Evolutionary conservation across 1,140 invertebrate genomes (phyloP), one percentile per base, ranked within the genome.

Genomic region (Drosophila subpulchrella): DNA sequence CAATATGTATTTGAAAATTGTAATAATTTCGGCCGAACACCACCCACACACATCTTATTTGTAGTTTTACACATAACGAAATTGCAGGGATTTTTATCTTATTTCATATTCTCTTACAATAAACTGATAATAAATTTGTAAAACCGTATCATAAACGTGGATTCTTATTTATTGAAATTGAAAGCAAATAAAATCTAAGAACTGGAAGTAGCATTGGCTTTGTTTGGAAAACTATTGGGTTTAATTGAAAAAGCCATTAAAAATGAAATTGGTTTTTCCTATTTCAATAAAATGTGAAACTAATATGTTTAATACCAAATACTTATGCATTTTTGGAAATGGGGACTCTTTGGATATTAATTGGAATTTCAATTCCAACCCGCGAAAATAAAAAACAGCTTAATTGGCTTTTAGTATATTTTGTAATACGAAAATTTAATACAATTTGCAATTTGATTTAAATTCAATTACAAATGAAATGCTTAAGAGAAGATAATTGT

Each of bases 61-160:
- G 61, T 88, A 88, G 67, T 66, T 83, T 66, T 70, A 63, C 76
- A 73, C 63, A 78, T 41, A 67, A 65, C 61, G 63, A 90, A 85
- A 90, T 90, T 90, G 85, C 85, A 90, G 85, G 85, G 78, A 90
- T 70, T 63, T 71, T 85, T 78, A 70, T 54, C 58, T 84, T 85
- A 75, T 59, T 66, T 75, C 70, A 70, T 75, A 73, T 66, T 60
- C 51, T 76, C 66, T 60, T 83, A 67, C 55, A 78, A 78, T 82
- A 78, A 73, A 77, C 42, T 75, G 61, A 63, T 51, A 67, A 81
- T 76, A 86, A 85, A 72, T 81, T 65, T 83, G 74, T 65, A 56
- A 66, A 66, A 56, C 51, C 24, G 67, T 47, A 13, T 27, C 12
- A 15, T 4, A 20, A 34, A 24, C 7, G 17, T n/a, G 12, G 6